A percentile compares a stretch with the other conserved stretches of the same genome.
phyloP scores from a whole-genome alignment of 2,888 invertebrate genomes.

The Gonocerus acuteangulatus region DNA sequence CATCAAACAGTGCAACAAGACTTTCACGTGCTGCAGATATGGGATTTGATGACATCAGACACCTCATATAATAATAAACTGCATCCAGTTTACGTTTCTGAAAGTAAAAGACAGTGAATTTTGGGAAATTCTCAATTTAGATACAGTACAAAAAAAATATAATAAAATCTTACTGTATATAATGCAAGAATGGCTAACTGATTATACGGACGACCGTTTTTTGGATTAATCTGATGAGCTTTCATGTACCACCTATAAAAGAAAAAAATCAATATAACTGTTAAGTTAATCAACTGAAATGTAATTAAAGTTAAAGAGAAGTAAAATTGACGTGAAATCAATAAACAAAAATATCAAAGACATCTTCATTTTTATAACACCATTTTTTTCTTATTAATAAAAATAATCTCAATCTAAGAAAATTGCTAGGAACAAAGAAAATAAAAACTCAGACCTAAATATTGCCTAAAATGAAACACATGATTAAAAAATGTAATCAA shows the following conservation, averaged over 20 bases:
- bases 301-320: too few species aligned
- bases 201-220: slow-evolving; percentile 91
- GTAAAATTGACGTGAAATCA: too few species aligned
- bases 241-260: slow-evolving; percentile 75
- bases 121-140: too few species aligned
- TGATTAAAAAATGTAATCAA: too few species aligned
- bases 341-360: neutral
- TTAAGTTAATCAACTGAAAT: too few species aligned
- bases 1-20: slow-evolving; percentile 79
- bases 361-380: too few species aligned
- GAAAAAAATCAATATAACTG: slow-evolving; percentile 7
- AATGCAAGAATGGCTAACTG: slow-evolving; percentile 86
- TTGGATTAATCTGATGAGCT: slow-evolving; percentile 87
- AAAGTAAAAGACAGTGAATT: slow-evolving; percentile 39
- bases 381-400: too few species aligned
- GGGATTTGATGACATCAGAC: slow-evolving; percentile 88
- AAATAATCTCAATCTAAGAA: too few species aligned
- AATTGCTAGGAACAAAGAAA: too few species aligned
- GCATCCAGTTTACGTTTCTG: slow-evolving; percentile 89
- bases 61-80: slow-evolving; percentile 94
- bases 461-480: too few species aligned
- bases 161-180: slow-evolving; percentile 66
- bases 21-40: slow-evolving; percentile 87
- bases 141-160: too few species aligned
- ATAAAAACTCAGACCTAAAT: too few species aligned